Percentiles rank a stretch among this genome's conserved stretches.
Conservation (phyloP, 1,140 invertebrate species). For the Ylistrum balloti region DNA sequence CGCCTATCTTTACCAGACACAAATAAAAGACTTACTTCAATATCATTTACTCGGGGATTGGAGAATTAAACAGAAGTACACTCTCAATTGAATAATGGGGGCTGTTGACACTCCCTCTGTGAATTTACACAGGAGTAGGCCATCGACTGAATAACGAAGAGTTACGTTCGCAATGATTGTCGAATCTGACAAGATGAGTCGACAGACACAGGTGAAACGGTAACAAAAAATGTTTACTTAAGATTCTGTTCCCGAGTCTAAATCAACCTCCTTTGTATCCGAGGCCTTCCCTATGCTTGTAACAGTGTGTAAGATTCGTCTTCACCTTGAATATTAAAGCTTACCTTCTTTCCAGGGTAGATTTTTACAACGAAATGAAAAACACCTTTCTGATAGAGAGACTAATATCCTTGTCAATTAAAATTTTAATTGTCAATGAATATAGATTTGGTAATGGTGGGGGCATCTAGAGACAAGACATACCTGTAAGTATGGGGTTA, state of each 20-base stretch:
- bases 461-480: too few relatives aligned
- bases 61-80: not conserved
- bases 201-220: not conserved
- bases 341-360: not conserved
- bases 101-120: not conserved
- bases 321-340: not conserved
- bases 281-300: not conserved
- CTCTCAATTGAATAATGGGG: not conserved
- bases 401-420: not conserved
- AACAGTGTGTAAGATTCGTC: not conserved
- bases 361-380: not conserved
- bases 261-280: not conserved
- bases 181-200: constrained; percentile 19
- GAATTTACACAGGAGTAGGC: not conserved
- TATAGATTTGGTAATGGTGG: too few relatives aligned
- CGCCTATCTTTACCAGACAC: not conserved
- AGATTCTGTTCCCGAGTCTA: not conserved
- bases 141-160: not conserved
- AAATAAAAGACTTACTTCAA: constrained; percentile 32
- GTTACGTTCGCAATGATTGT: constrained; percentile 12
- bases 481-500: too few relatives aligned
- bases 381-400: not conserved
- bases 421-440: not conserved
- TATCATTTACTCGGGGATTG: constrained; percentile 6
- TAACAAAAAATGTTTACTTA: constrained; percentile 14